phyloP scores from a whole-genome alignment of 2,113 vertebrate species.

The Elaphurus davidianus region DNA sequence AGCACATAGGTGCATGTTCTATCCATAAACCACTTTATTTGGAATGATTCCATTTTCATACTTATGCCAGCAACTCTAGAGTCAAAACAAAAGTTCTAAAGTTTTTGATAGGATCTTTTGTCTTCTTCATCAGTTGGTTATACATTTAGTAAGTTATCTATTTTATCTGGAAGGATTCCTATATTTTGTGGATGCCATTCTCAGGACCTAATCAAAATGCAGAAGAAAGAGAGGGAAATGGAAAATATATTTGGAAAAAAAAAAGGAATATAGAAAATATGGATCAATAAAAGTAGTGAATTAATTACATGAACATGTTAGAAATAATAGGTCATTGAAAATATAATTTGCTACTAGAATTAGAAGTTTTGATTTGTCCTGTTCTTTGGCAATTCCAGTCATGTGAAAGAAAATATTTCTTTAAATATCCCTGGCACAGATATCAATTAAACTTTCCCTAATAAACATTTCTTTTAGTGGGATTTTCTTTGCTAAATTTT shows the following conservation, averaged over 20 bases:
- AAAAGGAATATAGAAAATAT: background rate
- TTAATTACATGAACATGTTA: background rate
- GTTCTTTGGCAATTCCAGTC: background rate
- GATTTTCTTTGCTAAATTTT: background rate
- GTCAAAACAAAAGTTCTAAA: background rate
- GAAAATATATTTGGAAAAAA: background rate
- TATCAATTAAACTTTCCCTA: background rate
- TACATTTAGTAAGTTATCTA: background rate
- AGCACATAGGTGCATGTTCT: background rate
- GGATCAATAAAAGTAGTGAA: background rate
- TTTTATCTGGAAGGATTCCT: background rate
- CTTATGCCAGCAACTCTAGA: background rate
- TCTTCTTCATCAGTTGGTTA: background rate
- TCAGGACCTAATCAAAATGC: background rate
- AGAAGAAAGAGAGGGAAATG: background rate
- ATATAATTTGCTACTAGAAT: background rate
- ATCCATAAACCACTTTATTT: background rate
- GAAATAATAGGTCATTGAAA: background rate
- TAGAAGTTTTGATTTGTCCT: background rate
- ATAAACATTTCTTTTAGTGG: background rate
- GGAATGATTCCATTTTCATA: background rate
- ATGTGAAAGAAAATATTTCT: background rate
- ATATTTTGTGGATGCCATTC: background rate
- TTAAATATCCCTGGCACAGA: background rate
- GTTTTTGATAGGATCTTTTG: background rate